These are phyloP conservation scores for Phanerotoma sp. DNA, from an alignment of 2,888 invertebrate genomes.

Conservation along the genomic window DNA sequence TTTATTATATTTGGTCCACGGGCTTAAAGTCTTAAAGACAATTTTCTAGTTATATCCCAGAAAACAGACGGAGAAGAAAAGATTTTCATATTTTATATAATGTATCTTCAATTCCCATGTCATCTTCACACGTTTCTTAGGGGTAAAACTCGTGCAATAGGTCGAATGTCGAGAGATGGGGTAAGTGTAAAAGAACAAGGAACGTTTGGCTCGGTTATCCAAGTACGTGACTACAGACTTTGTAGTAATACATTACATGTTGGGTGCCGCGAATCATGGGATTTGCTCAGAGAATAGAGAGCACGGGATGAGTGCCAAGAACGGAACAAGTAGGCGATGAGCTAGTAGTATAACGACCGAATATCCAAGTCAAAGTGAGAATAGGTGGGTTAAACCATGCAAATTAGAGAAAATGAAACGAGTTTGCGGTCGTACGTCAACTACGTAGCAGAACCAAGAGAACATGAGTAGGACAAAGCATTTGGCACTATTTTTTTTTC, in stretches of 20 bases:
- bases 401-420: slow-evolving; percentile 33
- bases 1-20: too few species aligned
- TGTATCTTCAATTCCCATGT: too few species aligned
- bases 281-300: neutral
- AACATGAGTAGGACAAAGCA: neutral
- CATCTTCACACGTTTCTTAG: too few species aligned
- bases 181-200: neutral
- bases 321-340: slow-evolving; percentile 1
- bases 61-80: too few species aligned
- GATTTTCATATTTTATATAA: neutral
- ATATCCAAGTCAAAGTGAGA: slow-evolving; percentile 7
- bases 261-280: neutral
- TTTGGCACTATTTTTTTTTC: neutral
- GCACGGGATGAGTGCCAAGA: slow-evolving; percentile 12
- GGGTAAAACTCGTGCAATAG: too few species aligned
- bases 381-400: slow-evolving; percentile 20
- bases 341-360: slow-evolving; percentile 1
- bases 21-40: too few species aligned
- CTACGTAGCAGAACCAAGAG: neutral
- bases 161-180: too few species aligned
- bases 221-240: slow-evolving; percentile 17
- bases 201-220: slow-evolving; percentile 18
- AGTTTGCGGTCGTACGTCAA: slow-evolving; percentile 25
- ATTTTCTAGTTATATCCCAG: too few species aligned
- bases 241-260: slow-evolving; percentile 4